These are phyloP conservation scores for Acheta domesticus DNA, from an alignment of 2,888 invertebrate genomes.

Conservation along the genomic window DNA sequence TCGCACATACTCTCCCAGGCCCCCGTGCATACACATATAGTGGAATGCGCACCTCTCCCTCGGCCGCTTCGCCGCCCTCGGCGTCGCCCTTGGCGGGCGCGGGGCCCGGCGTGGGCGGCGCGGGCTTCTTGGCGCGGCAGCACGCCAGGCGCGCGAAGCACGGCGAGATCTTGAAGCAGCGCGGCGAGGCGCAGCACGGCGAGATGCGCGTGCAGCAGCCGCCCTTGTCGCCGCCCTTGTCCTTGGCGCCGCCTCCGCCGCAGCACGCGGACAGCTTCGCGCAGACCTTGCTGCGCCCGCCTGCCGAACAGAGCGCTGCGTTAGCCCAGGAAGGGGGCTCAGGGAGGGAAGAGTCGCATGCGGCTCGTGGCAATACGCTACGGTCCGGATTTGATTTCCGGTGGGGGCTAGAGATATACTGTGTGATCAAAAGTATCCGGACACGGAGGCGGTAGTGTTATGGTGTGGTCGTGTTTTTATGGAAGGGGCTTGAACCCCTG, in stretches of 20 bases:
- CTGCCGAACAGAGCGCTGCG: neutral
- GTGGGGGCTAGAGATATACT: too few species aligned
- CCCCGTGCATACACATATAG: too few species aligned
- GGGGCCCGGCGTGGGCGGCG: neutral
- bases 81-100: neutral
- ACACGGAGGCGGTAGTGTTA: too few species aligned
- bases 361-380: too few species aligned
- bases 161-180: neutral
- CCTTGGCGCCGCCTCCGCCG: neutral
- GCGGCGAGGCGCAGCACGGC: neutral
- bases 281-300: neutral
- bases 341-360: too few species aligned
- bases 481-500: too few species aligned
- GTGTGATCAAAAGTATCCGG: too few species aligned
- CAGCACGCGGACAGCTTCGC: neutral
- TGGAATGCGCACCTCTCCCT: too few species aligned
- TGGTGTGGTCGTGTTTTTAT: too few species aligned
- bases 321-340: too few species aligned
- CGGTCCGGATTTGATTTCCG: too few species aligned
- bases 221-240: neutral
- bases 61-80: neutral
- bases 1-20: too few species aligned
- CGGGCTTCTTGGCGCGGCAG: neutral
- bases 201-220: neutral
- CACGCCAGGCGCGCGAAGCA: conserved; percentile 1